These are phyloP conservation scores for Portunus trituberculatus DNA, from an alignment of 1,140 invertebrate genomes.

Conservation along the genomic window DNA sequence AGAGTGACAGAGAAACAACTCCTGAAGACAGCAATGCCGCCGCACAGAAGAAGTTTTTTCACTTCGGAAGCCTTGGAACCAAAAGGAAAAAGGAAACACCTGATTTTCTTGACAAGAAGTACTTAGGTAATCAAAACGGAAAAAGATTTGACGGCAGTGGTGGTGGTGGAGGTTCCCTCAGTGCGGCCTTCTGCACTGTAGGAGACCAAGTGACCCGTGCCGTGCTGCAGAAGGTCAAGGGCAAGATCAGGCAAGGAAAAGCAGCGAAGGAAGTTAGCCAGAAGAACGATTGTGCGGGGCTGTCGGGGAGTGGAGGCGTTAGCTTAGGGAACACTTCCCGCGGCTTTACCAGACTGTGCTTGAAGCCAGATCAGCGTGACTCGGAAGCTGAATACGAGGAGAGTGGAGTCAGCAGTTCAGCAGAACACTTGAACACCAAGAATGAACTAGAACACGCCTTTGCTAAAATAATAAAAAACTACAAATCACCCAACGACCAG, in stretches of 20 bases:
- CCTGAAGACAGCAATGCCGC: conserved; percentile 40
- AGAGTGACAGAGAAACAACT: conserved; percentile 50
- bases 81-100: conserved; percentile 70
- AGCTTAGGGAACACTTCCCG: neutral
- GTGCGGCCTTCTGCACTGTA: conserved; percentile 44
- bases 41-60: conserved; percentile 69
- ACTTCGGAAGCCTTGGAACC: conserved; percentile 72
- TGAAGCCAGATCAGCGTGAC: neutral
- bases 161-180: conserved; percentile 44
- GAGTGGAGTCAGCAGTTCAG: neutral
- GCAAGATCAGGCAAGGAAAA: conserved; percentile 9
- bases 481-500: neutral
- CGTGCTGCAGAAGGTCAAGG: neutral
- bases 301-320: neutral
- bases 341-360: neutral
- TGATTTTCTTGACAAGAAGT: conserved; percentile 49
- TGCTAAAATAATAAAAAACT: neutral
- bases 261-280: neutral
- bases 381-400: neutral
- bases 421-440: neutral
- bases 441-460: neutral
- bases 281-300: neutral
- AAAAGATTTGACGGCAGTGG: conserved; percentile 50
- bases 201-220: neutral
- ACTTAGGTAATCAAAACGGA: neutral